Conservation (phyloP, 2,888 invertebrate genomes). For the Synanthedon myopaeformis region DNA sequence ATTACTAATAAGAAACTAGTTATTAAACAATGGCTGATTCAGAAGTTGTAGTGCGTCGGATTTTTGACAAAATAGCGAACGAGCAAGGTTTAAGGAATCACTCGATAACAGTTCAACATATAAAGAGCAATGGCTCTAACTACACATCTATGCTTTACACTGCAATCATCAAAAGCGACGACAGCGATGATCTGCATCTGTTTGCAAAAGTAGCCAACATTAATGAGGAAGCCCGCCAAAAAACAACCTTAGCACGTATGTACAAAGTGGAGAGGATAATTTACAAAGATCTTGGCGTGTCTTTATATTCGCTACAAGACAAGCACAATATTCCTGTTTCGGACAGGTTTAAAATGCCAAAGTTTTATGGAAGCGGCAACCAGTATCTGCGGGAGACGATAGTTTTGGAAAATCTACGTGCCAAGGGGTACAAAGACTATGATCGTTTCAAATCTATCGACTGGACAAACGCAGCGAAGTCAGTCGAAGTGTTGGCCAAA, state of each 20-base stretch:
- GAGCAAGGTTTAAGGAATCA: no score
- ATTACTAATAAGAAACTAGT: no score
- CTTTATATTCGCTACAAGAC: conserved; percentile 6
- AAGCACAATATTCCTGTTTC: conserved; percentile 4
- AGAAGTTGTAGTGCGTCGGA: no score
- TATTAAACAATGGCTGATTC: no score
- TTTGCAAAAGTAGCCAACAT: conserved; percentile 37
- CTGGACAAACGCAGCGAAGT: conserved; percentile 21
- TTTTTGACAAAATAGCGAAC: no score
- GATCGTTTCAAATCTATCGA: conserved; percentile 23
- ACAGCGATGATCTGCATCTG: conserved; percentile 15
- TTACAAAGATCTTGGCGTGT: conserved; percentile 1
- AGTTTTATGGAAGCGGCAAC: conserved; percentile 12
- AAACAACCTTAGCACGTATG: conserved; percentile 9
- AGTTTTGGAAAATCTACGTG: conserved; percentile 21
- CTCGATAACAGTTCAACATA: conserved; percentile 10
- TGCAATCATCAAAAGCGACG: conserved; percentile 11
- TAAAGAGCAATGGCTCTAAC: conserved; percentile 24
- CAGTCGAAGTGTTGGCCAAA: conserved; percentile 22
- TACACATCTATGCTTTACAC: conserved; percentile 22
- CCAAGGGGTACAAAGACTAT: conserved; percentile 18
- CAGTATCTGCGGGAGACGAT: conserved; percentile 14
- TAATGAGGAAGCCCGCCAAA: conserved; percentile 22
- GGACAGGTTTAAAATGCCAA: conserved; percentile 7
- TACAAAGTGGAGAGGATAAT: conserved; percentile 2